Evolutionary conservation across 2,113 vertebrate genomes (phyloP), one percentile per base, ranked within the genome.

Genomic region (Guaruba guarouba): DNA sequence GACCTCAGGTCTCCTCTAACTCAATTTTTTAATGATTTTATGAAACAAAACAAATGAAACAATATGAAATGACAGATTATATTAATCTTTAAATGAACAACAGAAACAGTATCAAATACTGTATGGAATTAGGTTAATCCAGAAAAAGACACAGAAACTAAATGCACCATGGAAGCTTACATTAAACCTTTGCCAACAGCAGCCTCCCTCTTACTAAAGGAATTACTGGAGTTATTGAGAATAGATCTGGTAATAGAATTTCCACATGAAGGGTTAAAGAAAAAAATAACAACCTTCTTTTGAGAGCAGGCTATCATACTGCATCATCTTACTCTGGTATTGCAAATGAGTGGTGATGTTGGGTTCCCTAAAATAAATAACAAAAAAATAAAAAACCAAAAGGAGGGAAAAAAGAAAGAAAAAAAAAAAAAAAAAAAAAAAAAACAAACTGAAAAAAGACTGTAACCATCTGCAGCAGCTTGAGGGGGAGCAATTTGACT

Each of bases 401-500:
- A n/a, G n/a, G n/a, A n/a, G n/a, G n/a, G n/a, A n/a, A n/a, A n/a
- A n/a, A n/a, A n/a, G n/a, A n/a, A n/a, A n/a, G n/a, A n/a, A n/a
- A n/a, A n/a, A 93, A 86, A 92, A 86, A 92, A 86, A 41, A 41
- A 41, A 41, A 35, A 35, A 35, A 35, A 93, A 20, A 23, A 48
- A 49, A 49, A 93, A 88, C 91, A 87, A 22, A 73, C 51, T 46
- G 25, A 82, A 82, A 90, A 88, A 95, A 83, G 63, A 92, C 48
- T 67, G 51, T 71, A 88, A 95, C 82, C 92, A 95, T 94, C 93
- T 95, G 95, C 90, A 90, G 54, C 70, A 88, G 91, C 86, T 96
- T 54, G 49, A 55, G 37, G 55, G 89, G 82, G 18, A 90, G 48
- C 24, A 91, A 82, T 91, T 90, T 0, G 3, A 66, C 64, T 35